Evolutionary conservation across 2,888 invertebrate genomes (phyloP).

Genomic region (Pristionchus fissidentatus): DNA sequence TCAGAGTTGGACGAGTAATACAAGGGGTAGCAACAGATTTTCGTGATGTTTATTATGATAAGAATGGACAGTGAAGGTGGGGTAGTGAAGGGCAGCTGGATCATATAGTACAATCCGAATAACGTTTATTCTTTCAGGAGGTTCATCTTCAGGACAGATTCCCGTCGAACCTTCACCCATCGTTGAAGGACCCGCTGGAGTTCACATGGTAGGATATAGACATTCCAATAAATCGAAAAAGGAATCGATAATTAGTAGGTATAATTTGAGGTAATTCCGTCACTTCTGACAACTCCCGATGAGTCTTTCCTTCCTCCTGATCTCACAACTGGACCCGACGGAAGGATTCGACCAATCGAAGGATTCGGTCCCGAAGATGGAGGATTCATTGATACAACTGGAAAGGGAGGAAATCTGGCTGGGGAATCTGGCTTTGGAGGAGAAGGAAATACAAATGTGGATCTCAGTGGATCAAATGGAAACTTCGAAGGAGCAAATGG

Average conservation of each 20-base stretch:
- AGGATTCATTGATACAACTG: background rate
- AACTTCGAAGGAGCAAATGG: slow-evolving; percentile 30
- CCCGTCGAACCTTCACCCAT: slow-evolving; percentile 26
- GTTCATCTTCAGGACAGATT: slow-evolving; percentile 23
- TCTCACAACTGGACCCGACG: background rate
- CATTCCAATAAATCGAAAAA: background rate
- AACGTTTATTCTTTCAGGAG: background rate
- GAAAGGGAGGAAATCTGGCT: background rate
- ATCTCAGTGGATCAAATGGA: too few relatives aligned
- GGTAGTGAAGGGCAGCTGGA: background rate
- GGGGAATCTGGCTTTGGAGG: background rate
- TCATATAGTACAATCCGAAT: background rate
- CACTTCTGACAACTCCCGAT: background rate
- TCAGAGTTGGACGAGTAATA: too few relatives aligned
- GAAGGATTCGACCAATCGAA: background rate
- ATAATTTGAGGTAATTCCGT: slow-evolving; percentile 23
- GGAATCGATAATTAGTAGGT: background rate
- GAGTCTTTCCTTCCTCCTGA: slow-evolving; percentile 16
- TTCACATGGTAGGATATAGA: slow-evolving; percentile 2
- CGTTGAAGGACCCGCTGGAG: slow-evolving; percentile 17
- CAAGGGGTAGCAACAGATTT: too few relatives aligned
- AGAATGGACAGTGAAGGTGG: too few relatives aligned
- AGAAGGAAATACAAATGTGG: too few relatives aligned
- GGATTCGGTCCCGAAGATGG: background rate
- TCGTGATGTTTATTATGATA: too few relatives aligned